Base-by-base conservation (phyloP, 1,140 invertebrate genomes). In the Atta colombica region DNA sequence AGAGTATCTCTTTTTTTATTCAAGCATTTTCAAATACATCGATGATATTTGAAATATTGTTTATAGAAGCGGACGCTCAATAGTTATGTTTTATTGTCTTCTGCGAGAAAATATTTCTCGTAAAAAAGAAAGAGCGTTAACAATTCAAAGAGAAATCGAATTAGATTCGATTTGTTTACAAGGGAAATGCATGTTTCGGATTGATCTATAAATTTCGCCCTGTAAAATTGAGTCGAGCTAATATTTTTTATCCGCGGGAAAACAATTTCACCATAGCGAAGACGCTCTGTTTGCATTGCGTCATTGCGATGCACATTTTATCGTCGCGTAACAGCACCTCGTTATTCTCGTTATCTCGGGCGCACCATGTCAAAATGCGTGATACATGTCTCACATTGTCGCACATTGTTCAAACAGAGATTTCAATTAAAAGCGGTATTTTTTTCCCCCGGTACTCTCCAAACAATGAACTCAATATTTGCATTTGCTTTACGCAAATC, bases 361-460 rank as follows among this genome's bases (percentile, higher is more conserved):
- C n/a, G 18, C 35, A 68, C 8, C 21, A 35, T 18, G 61, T 82
- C 55, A 74, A 63, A 74, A 82, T 82, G 69, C 68, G 18, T 82
- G 63, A 80, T 69, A 82, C 45, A 74, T 60, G 53, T 72, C 53
- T 82, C 80, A 31, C 28, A 60, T 60, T 82, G 68, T 49, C 18
- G 68, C 68, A 68, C 65, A 49, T 80, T 31, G 49, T 55, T 53
- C 14, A 66, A 80, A 80, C 49, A 60, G 35, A 82, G 68, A 74
- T 72, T 60, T 82, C 53, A 82, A 82, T 82, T 82, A 82, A 82
- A 74, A 60, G 25, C 55, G 8, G 12, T 82, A 72, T 82, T 72
- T 74, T 74, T 72, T 60, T 60, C 31, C 66, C 7, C 21, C 25
- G 14, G 21, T 16, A 55, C 31, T 58, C 21, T 31, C 25, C 65